phyloP scores from a whole-genome alignment of 2,113 vertebrate genomes.

The Cephalopholis sonnerati region DNA sequence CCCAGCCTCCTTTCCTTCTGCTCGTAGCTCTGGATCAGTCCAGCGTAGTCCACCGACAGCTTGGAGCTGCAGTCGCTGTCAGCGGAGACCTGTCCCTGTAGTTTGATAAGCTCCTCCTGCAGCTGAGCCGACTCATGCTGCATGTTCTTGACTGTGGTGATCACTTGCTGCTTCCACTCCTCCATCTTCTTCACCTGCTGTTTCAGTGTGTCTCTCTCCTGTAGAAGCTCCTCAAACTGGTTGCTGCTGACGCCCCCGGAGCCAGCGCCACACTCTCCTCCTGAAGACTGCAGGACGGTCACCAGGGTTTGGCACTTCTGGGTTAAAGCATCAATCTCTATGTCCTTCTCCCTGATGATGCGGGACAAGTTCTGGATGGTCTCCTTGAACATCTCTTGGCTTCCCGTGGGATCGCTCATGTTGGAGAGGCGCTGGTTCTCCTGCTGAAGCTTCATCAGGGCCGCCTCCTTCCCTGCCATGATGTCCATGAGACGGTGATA shows the following conservation, averaged over 20 bases:
- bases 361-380: conserved; percentile 98
- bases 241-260: conserved; percentile 93
- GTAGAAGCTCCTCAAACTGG: conserved; percentile 96
- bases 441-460: conserved; percentile 91
- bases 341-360: conserved; percentile 98
- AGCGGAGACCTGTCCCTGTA: conserved; percentile 90
- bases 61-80: conserved; percentile 92
- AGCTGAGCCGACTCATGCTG: conserved; percentile 97
- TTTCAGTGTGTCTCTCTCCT: conserved; percentile 93
- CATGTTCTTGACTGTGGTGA: conserved; percentile 98
- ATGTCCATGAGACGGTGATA: conserved; percentile 95
- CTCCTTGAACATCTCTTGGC: conserved; percentile 97
- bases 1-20: conserved; percentile 92
- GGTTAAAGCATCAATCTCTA: conserved; percentile 96
- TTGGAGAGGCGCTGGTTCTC: conserved; percentile 91
- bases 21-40: conserved; percentile 94
- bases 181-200: conserved; percentile 99
- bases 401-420: conserved; percentile 88
- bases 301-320: conserved; percentile 97
- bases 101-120: conserved; percentile 92
- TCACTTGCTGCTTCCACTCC: conserved; percentile 99
- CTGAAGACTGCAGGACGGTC: conserved; percentile 90
- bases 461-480: conserved; percentile 92
- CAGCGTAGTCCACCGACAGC: conserved; percentile 92
- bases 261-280: conserved; percentile 58